Base-by-base conservation (phyloP, 1,140 invertebrate genomes). In the Drosophila pallidifrons region DNA sequence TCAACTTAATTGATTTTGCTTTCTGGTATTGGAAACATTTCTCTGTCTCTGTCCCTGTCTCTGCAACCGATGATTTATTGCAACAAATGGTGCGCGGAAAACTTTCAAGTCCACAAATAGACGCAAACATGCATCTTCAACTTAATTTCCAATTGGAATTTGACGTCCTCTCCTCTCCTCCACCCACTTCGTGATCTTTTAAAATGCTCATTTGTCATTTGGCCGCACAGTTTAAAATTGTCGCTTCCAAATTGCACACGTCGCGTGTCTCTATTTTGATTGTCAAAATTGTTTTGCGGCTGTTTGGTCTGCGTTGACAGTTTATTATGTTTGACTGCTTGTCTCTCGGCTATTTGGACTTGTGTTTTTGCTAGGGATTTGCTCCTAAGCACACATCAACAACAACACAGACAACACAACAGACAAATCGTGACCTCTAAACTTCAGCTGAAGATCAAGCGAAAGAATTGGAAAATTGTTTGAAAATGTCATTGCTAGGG, bases 271-370 rank as follows among this genome's bases (percentile, higher is more conserved):
- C 11, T 57, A 81, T 86, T 86, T 86, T 70, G 82, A 76, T 73
- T 86, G 82, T 86, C 82, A 79, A 79, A 86, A 86, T 75, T 79
- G 78, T 80, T 88, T 83, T 83, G 83, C 83, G 82, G 82, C 82
- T 82, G 77, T 83, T 72, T 88, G 45, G 46, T 41, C 16, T 25
- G 13, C 74, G 74, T 51, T 89, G 85, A 88, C 85, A 89, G 83
- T 88, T 88, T 88, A 88, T 88, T 88, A 88, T 88, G 85, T 88
- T 83, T 81, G 78, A 81, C 75, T 89, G 69, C 81, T 80, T 88
- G 82, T 87, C 77, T 73, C 43, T 25, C 30, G 45, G 20, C 54
- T 61, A 61, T 64, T 51, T 54, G 59, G 57, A 59, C 41, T 32
- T 43, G 30, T 75, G 54, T 78, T 75, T 51, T 70, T 69, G 13